Percentiles rank a stretch among this genome's conserved stretches.
These are phyloP conservation scores for Corvus moneduloides DNA, from an alignment of 2,113 vertebrate genomes.

Conservation along the genomic window DNA sequence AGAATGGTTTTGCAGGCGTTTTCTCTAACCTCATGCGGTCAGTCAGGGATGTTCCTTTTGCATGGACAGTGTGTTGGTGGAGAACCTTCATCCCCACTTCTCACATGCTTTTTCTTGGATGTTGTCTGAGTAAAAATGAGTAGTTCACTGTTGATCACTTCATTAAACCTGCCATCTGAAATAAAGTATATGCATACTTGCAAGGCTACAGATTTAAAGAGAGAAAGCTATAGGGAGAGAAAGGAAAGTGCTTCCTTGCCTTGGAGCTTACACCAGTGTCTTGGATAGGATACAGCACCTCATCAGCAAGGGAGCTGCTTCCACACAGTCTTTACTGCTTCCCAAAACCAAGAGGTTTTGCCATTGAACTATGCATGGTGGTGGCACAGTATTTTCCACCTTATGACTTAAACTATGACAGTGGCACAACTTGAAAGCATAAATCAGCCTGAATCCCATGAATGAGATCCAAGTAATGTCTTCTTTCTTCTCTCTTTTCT, in stretches of 20 bases:
- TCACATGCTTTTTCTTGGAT: not conserved
- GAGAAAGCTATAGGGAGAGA: not conserved
- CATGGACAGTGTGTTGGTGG: not conserved
- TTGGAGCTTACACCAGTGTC: not conserved
- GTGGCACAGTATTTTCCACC: not conserved
- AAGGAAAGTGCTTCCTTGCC: not conserved
- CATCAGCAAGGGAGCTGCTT: not conserved
- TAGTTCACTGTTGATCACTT: not conserved
- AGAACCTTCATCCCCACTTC: not conserved
- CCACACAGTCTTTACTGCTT: not conserved
- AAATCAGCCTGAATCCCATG: not conserved
- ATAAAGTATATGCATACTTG: not conserved
- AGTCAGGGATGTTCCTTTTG: not conserved
- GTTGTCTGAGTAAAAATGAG: not conserved
- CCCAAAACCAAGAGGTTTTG: not conserved
- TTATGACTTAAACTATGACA: not conserved
- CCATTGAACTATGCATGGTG: not conserved
- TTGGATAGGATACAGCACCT: not conserved
- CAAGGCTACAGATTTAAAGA: not conserved
- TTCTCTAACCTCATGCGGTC: not conserved
- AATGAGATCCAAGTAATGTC: conserved; percentile 2
- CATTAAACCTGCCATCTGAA: not conserved
- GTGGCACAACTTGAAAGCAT: not conserved
- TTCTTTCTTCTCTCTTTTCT: not conserved
- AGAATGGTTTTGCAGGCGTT: not conserved